A percentile compares a stretch with the other conserved stretches of the same genome.
Evolutionary conservation across 1,140 invertebrate genomes (phyloP).

Genomic region (Macrotrachela quadricornifera): DNA sequence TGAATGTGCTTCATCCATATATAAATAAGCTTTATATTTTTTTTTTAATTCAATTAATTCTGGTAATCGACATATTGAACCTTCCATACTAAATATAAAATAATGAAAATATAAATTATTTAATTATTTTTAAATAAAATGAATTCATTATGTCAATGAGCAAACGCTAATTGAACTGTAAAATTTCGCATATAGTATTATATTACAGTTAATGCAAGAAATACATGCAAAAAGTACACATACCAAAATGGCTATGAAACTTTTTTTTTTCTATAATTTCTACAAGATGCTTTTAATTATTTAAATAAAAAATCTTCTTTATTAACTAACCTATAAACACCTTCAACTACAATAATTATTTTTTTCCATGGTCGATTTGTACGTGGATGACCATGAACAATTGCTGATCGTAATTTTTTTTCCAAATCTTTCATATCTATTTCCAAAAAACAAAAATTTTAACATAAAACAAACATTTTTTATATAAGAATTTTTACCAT

Average conservation of each 20-base stretch:
- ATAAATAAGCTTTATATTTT: constrained; percentile 72
- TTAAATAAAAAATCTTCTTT: neutral
- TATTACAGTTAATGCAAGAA: too few species aligned
- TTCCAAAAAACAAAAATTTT: neutral
- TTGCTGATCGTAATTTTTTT: constrained; percentile 46
- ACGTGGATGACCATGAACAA: constrained; percentile 57
- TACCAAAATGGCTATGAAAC: too few species aligned
- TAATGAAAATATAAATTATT: neutral
- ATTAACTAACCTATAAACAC: constrained; percentile 45
- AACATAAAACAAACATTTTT: too few species aligned
- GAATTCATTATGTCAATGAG: too few species aligned
- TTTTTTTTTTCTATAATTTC: too few species aligned
- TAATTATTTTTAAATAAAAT: too few species aligned
- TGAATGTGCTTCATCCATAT: constrained; percentile 85
- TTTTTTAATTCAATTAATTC: constrained; percentile 73
- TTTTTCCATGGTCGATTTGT: constrained; percentile 64
- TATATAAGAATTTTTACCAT: too few species aligned
- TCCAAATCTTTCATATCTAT: constrained; percentile 66
- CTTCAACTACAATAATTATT: constrained; percentile 79
- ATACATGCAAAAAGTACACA: too few species aligned
- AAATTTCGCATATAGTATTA: too few species aligned
- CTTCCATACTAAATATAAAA: constrained; percentile 67
- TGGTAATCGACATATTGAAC: constrained; percentile 67
- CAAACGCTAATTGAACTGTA: too few species aligned
- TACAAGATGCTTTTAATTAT: too few species aligned